A percentile compares a stretch with the other conserved stretches of the same genome.
These are phyloP conservation scores for Pyrrhia umbra DNA, from an alignment of 2,888 invertebrate species.

Conservation along the genomic window DNA sequence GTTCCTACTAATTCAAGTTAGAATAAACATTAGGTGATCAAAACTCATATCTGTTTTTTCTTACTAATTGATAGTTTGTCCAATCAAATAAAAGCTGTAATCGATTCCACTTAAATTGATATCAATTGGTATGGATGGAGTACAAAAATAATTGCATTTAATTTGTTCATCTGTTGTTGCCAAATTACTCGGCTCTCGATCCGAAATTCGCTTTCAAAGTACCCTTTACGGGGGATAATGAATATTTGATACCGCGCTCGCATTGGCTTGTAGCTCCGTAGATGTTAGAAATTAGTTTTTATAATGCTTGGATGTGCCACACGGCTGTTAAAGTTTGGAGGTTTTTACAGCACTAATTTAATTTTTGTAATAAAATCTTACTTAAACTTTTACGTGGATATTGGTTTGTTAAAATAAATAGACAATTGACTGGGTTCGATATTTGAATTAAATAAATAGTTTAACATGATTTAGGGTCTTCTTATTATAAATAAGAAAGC, in stretches of 20 bases:
- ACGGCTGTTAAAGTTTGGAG: too few species aligned
- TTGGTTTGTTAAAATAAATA: too few species aligned
- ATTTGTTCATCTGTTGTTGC: conserved; percentile 72
- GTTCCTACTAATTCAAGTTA: background rate
- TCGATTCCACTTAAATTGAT: conserved; percentile 50
- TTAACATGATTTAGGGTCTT: too few species aligned
- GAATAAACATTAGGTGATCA: background rate
- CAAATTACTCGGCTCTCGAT: conserved; percentile 74
- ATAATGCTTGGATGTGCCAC: conserved; percentile 52
- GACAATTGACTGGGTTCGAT: too few species aligned
- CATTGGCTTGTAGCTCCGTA: conserved; percentile 72
- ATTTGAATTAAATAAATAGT: too few species aligned
- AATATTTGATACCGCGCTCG: conserved; percentile 85
- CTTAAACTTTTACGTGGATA: too few species aligned
- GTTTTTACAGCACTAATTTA: too few species aligned
- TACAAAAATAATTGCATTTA: conserved; percentile 67
- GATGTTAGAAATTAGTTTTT: conserved; percentile 50
- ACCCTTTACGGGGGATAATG: conserved; percentile 83
- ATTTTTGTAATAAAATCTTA: too few species aligned
- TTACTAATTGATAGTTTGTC: conserved; percentile 7
- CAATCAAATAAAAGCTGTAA: conserved; percentile 26
- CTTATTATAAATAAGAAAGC: too few species aligned
- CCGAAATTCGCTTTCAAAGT: conserved; percentile 66
- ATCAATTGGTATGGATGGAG: conserved; percentile 42
- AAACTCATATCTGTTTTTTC: background rate